Evolutionary conservation across 2,113 vertebrate species (phyloP).

Genomic region (Desmodus rotundus): DNA sequence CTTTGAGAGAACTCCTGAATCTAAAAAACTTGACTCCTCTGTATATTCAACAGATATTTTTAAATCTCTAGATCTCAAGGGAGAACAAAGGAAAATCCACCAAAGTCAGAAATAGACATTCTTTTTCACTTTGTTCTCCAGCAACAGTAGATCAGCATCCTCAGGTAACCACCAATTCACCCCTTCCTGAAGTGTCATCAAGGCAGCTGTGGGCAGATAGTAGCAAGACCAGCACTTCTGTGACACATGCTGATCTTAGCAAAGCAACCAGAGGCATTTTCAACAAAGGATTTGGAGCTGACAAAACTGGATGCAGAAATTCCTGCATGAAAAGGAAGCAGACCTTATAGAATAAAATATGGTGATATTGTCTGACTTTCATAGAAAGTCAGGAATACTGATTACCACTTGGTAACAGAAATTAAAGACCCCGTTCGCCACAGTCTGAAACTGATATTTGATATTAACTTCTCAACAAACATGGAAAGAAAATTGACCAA

Average conservation of each 20-base stretch:
- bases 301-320: neutral
- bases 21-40: neutral
- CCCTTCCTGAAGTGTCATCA: neutral
- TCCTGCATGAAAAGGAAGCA: constrained; percentile 87
- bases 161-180: neutral
- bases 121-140: neutral
- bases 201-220: neutral
- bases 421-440: constrained; percentile 93
- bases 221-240: neutral
- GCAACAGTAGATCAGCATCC: neutral
- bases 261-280: neutral
- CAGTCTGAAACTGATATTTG: constrained; percentile 90
- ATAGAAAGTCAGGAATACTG: constrained; percentile 91
- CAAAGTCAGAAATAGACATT: neutral
- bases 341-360: constrained; percentile 91
- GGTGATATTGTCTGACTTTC: constrained; percentile 90
- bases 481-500: constrained; percentile 91
- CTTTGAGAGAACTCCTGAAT: neutral
- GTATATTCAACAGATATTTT: neutral
- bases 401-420: constrained; percentile 92
- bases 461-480: constrained; percentile 92
- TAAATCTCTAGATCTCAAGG: neutral
- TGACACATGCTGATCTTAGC: neutral
- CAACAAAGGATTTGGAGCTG: neutral
- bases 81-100: neutral